These are phyloP conservation scores for Elanus axillaris DNA, from an alignment of 2,113 vertebrate genomes.

Conservation along the genomic window DNA sequence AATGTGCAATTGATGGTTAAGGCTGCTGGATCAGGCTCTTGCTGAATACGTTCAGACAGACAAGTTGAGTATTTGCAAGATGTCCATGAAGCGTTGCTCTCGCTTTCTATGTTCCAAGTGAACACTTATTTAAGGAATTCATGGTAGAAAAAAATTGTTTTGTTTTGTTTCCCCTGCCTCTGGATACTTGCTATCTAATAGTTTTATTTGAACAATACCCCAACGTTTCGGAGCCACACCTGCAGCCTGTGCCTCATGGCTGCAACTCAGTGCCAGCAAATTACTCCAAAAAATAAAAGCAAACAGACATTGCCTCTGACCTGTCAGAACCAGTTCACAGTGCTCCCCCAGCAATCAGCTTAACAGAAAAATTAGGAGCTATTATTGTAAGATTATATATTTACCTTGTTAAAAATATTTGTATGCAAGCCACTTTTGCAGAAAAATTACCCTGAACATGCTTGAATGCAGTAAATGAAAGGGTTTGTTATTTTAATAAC, in stretches of 20 bases:
- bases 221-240: constrained; percentile 40
- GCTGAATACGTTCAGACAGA: not conserved
- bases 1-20: not conserved
- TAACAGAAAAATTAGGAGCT: constrained; percentile 67
- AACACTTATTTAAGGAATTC: not conserved
- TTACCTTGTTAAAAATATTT: constrained; percentile 74
- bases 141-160: not conserved
- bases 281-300: constrained; percentile 55
- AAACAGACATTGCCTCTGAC: constrained; percentile 68
- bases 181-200: constrained; percentile 39
- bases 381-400: constrained; percentile 66
- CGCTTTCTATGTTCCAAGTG: not conserved
- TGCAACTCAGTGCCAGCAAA: constrained; percentile 36
- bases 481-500: constrained; percentile 61
- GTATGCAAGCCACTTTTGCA: constrained; percentile 64
- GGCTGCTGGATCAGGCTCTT: not conserved
- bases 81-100: not conserved
- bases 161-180: constrained; percentile 16
- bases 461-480: constrained; percentile 68
- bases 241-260: constrained; percentile 49
- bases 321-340: constrained; percentile 63
- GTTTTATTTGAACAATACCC: constrained; percentile 28
- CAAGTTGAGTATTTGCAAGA: not conserved
- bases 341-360: constrained; percentile 41
- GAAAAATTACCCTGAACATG: constrained; percentile 62